phyloP scores from a whole-genome alignment of 2,113 vertebrate genomes.

The Engraulis encrasicolus region DNA sequence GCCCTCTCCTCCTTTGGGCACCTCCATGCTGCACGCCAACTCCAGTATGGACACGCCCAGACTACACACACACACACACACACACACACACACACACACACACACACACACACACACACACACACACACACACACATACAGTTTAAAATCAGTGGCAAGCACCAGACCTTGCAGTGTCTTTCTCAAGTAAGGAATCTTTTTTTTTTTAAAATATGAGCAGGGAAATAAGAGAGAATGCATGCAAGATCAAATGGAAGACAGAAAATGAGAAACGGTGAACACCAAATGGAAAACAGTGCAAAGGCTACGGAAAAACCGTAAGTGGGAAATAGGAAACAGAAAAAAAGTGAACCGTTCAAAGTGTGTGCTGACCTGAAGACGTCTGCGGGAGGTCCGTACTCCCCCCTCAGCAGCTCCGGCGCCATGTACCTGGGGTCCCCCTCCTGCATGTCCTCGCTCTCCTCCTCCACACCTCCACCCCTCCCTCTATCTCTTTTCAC shows the following conservation, averaged over 20 bases:
- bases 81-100: constrained; percentile 8
- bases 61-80: constrained; percentile 58
- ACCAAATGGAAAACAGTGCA: too few relatives aligned
- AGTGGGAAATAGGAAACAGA: neutral
- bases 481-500: constrained; percentile 30
- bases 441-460: constrained; percentile 77
- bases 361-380: constrained; percentile 82
- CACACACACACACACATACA: neutral
- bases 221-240: too few relatives aligned
- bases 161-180: neutral
- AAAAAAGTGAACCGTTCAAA: too few relatives aligned
- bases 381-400: constrained; percentile 83
- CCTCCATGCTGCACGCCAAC: constrained; percentile 87
- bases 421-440: constrained; percentile 93
- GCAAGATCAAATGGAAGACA: too few relatives aligned
- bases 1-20: constrained; percentile 85
- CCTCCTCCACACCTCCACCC: constrained; percentile 56
- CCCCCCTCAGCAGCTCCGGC: constrained; percentile 83
- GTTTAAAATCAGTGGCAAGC: neutral
- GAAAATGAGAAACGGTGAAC: too few relatives aligned
- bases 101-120: neutral
- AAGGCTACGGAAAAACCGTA: too few relatives aligned
- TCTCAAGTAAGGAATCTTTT: neutral
- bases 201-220: too few relatives aligned
- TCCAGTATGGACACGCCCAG: constrained; percentile 89